These are phyloP conservation scores for Epinotia demarniana DNA, from an alignment of 2,888 invertebrate species.

Conservation along the genomic window DNA sequence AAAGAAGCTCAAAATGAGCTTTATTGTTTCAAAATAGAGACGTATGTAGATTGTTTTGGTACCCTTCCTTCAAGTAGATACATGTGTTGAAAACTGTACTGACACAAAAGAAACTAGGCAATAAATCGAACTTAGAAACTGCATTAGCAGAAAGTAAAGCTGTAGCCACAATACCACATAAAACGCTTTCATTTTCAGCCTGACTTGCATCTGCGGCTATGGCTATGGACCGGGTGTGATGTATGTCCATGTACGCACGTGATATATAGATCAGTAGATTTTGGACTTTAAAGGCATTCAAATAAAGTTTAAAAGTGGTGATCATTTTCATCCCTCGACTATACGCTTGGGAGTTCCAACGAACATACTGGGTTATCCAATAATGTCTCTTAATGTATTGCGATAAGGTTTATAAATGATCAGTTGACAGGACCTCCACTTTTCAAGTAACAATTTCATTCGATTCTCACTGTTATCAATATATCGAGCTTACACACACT, in stretches of 20 bases:
- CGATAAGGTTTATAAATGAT: not conserved
- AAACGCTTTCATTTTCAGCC: constrained; percentile 40
- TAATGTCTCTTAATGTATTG: not conserved
- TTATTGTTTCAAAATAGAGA: too few species aligned
- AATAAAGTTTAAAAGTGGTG: too few species aligned
- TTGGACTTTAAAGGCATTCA: too few species aligned
- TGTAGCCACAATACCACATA: constrained; percentile 39
- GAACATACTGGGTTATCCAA: not conserved
- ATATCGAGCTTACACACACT: too few species aligned
- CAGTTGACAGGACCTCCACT: not conserved
- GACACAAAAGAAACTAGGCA: constrained; percentile 20
- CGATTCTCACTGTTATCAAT: too few species aligned
- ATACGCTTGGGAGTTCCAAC: not conserved
- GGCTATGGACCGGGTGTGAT: constrained; percentile 20
- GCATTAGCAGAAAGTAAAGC: constrained; percentile 44
- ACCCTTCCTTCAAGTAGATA: not conserved
- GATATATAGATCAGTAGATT: too few species aligned
- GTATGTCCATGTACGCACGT: not conserved
- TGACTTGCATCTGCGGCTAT: constrained; percentile 25
- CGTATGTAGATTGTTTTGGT: not conserved
- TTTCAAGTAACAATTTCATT: too few species aligned
- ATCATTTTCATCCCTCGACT: too few species aligned
- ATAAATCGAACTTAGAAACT: constrained; percentile 38
- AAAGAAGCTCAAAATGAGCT: not conserved
- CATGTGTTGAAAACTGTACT: not conserved